Conservation (phyloP, 2,797 vertebrate genomes). For the Rhinogobio ventralis region DNA sequence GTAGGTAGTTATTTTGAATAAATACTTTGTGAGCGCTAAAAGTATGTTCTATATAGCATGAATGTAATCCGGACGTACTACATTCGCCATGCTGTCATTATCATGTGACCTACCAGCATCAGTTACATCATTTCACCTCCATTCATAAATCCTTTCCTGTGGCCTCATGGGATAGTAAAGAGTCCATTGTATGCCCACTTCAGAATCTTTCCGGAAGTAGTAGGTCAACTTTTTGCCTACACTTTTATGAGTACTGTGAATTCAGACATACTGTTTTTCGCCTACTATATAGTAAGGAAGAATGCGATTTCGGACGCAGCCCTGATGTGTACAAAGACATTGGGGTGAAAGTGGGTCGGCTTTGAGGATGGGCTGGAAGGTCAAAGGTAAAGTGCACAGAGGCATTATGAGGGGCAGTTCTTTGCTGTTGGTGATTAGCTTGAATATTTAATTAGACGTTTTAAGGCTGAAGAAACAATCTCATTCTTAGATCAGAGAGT, state of each 20-base stretch:
- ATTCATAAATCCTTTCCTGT: background rate
- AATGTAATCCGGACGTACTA: background rate
- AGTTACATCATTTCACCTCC: background rate
- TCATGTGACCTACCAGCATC: background rate
- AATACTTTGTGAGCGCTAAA: background rate
- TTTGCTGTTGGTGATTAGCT: conserved; percentile 41
- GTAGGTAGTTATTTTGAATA: background rate
- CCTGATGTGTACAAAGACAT: background rate
- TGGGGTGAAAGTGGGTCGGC: background rate
- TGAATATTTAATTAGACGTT: conserved; percentile 19
- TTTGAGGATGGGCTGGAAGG: background rate
- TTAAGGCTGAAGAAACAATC: conserved; percentile 42
- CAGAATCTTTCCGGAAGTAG: background rate
- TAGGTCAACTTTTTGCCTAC: background rate
- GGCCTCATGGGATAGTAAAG: background rate
- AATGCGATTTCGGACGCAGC: background rate
- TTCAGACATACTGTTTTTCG: background rate
- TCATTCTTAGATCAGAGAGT: background rate
- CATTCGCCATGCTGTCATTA: background rate
- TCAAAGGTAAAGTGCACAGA: conserved; percentile 22
- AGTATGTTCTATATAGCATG: background rate
- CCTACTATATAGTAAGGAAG: background rate
- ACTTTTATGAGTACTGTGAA: background rate
- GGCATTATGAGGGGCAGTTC: conserved; percentile 37
- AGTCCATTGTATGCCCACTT: background rate